Conservation (phyloP, 2,888 invertebrate species). For the Chironomus riparius region DNA sequence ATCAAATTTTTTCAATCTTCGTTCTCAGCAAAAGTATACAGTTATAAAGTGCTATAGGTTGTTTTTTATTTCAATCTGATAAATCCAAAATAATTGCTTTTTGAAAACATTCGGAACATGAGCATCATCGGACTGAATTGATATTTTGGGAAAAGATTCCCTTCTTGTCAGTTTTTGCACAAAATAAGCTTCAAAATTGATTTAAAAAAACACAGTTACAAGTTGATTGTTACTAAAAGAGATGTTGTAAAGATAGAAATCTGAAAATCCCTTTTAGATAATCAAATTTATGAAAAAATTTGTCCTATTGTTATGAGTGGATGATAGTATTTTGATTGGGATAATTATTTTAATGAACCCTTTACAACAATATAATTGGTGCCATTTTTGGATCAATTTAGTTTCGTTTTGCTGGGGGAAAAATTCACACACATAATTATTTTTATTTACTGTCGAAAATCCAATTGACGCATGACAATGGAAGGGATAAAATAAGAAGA, state of each 20-base stretch:
- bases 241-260: too few species aligned
- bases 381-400: too few species aligned
- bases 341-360: not conserved
- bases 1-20: not conserved
- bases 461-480: not conserved
- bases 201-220: too few species aligned
- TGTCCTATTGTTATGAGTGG: too few species aligned
- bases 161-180: not conserved
- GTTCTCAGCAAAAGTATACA: not conserved
- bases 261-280: not conserved
- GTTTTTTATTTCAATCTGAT: not conserved
- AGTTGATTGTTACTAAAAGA: too few species aligned
- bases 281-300: not conserved
- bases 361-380: not conserved
- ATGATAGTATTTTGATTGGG: not conserved
- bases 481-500: not conserved
- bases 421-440: not conserved
- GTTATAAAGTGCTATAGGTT: slow-evolving; percentile 4
- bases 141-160: not conserved
- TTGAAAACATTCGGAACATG: not conserved
- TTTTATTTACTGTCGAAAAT: not conserved
- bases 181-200: too few species aligned
- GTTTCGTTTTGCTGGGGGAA: too few species aligned
- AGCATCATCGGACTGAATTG: not conserved
- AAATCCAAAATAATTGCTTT: slow-evolving; percentile 27